These are phyloP conservation scores for Momotus momota DNA, from an alignment of 2,797 vertebrate genomes.

Conservation along the genomic window DNA sequence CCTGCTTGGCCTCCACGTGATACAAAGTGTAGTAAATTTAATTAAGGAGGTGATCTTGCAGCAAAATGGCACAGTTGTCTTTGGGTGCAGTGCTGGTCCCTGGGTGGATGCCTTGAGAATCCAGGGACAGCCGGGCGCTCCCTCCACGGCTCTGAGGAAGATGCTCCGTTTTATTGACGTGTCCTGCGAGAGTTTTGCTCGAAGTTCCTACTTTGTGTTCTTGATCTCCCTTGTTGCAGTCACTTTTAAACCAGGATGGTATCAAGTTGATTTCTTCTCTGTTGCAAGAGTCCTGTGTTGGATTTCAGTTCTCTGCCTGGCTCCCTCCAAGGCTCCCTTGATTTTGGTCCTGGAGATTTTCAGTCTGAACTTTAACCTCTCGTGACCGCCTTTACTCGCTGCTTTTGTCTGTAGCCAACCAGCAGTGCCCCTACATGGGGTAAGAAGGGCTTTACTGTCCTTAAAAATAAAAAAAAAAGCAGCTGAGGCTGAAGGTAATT, in stretches of 20 bases:
- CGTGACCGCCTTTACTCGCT: fast-evolving
- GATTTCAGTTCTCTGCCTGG: background rate
- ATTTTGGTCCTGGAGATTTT: background rate
- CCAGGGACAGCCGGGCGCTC: background rate
- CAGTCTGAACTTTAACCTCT: background rate
- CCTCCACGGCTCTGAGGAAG: background rate
- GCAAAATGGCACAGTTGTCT: background rate
- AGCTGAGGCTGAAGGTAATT: background rate
- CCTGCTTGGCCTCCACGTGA: background rate
- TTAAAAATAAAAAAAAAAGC: background rate
- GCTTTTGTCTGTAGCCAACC: background rate
- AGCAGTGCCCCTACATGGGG: background rate
- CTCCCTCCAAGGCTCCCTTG: background rate
- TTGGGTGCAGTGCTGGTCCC: background rate
- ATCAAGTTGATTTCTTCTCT: background rate
- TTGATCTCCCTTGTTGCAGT: background rate
- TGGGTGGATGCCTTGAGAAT: background rate
- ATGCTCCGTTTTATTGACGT: fast-evolving
- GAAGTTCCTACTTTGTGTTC: background rate
- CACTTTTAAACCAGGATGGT: background rate
- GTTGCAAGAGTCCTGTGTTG: background rate
- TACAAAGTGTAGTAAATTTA: background rate
- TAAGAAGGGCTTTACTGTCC: background rate
- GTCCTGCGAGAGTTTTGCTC: background rate
- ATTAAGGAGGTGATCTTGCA: background rate